These are phyloP conservation scores for Pterobdella sp. DNA, from an alignment of 2,888 invertebrate species.

Conservation along the genomic window DNA sequence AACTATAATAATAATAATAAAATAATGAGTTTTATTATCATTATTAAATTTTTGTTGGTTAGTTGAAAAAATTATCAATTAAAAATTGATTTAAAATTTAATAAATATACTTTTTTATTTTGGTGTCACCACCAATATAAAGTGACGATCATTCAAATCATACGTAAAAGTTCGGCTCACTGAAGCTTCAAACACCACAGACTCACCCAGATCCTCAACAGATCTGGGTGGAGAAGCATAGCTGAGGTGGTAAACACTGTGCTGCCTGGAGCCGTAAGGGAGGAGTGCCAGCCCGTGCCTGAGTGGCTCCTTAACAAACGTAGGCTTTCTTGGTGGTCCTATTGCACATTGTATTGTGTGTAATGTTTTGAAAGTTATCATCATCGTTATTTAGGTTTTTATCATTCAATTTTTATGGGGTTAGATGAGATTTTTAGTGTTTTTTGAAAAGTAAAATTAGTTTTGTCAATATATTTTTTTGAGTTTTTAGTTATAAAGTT, in stretches of 20 bases:
- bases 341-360: background rate
- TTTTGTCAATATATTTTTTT: constrained; percentile 4
- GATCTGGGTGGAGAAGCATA: constrained; percentile 60
- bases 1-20: no score
- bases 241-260: constrained; percentile 64
- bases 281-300: constrained; percentile 53
- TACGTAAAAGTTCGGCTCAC: no score
- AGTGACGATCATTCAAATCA: background rate
- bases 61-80: background rate
- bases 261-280: constrained; percentile 67
- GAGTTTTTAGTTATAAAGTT: constrained; percentile 6
- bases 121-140: background rate
- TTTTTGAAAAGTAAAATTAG: background rate
- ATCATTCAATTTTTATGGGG: background rate
- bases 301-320: constrained; percentile 49
- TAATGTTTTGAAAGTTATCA: background rate
- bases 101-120: background rate
- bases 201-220: constrained; percentile 56
- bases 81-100: background rate
- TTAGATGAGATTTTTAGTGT: background rate
- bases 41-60: no score
- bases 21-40: no score
- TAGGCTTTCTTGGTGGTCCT: constrained; percentile 40
- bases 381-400: background rate
- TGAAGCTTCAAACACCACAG: background rate